Conservation (phyloP, 2,797 vertebrate species). For the Vultur gryphus region DNA sequence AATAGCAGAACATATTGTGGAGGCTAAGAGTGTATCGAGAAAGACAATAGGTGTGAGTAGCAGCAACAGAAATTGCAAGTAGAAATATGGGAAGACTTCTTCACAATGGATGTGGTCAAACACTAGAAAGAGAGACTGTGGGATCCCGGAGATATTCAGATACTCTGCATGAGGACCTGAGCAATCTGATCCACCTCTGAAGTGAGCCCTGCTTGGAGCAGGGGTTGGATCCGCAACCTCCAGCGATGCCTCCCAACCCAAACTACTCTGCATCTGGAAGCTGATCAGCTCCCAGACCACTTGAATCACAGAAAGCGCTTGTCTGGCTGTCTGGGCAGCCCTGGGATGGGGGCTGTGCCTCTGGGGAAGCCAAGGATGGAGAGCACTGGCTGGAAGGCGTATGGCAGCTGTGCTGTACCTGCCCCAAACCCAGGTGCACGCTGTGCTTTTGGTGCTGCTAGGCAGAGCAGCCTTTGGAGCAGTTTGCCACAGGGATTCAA, state of each 20-base stretch:
- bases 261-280: background rate
- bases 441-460: background rate
- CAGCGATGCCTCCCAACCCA: background rate
- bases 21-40: background rate
- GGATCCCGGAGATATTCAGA: background rate
- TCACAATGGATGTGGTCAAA: background rate
- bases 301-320: background rate
- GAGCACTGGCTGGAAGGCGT: background rate
- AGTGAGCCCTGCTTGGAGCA: background rate
- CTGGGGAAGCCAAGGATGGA: background rate
- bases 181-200: background rate
- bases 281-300: fast-evolving
- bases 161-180: background rate
- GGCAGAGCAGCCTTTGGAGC: background rate
- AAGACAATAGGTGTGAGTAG: background rate
- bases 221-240: background rate
- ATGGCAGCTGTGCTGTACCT: background rate
- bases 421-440: background rate
- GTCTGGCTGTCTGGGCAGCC: background rate
- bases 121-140: fast-evolving
- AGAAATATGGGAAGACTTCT: background rate
- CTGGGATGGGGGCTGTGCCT: background rate
- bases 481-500: background rate
- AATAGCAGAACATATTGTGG: background rate
- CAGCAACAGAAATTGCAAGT: background rate